Base-by-base conservation (phyloP, 2,113 vertebrate genomes). In the Climacteris rufus region DNA sequence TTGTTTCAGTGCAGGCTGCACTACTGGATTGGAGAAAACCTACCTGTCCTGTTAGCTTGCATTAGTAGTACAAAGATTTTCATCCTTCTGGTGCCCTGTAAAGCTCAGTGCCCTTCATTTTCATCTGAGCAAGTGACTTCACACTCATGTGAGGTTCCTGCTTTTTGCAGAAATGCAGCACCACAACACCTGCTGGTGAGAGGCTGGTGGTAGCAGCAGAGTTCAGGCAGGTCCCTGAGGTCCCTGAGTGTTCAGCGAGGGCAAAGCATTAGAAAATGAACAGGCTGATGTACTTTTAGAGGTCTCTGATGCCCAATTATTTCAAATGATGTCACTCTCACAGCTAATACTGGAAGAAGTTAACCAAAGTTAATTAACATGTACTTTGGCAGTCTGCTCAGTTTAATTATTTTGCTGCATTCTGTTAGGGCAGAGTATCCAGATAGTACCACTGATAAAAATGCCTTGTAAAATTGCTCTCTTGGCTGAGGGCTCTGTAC, bases 311-410 rank as follows among this genome's bases (percentile, higher is more conserved):
- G 90, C 30, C 40, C 83, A 88, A 64, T 88, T 86, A 85, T 85
- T 93, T 92, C 57, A 93, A 90, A 72, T 2, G 2, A 45, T 88
- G 79, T 80, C 75, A 78, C 42, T 92, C 49, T 76, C 25, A 15
- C 35, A 72, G 28, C 37, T 85, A 90, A 85, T 80, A 76, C 13
- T 49, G 49, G 11, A 78, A 33, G 53, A 96, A 94, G 82, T 91
- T 93, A 91, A 96, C 59, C 49, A 72, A 89, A 91, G 84, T 94
- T 91, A 90, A 97, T 97, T 95, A 94, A 39, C 66, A 83, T 45
- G 78, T 80, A 66, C 83, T 79, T 95, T 86, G 85, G 71, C 71
- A 93, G 75, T 88, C 79, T 77, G 70, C 42, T 97, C 42, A 19
- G 31, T 77, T 93, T 86, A 95, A 95, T 91, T 94, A 94, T 90